phyloP scores from a whole-genome alignment of 2,888 invertebrate genomes.

The Xanthorhoe spadicearia region DNA sequence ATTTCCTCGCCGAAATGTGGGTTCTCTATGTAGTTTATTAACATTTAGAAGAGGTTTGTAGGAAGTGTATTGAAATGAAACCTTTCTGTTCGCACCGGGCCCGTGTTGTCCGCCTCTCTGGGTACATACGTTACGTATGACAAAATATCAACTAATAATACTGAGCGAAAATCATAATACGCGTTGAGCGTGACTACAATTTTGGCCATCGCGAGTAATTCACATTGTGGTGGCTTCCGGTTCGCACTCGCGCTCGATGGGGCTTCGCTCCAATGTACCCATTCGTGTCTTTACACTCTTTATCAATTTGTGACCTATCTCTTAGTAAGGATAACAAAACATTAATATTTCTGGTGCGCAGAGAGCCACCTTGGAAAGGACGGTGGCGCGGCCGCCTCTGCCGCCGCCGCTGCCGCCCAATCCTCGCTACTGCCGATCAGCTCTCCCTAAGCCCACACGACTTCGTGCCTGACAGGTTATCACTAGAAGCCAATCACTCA shows the following conservation, averaged over 20 bases:
- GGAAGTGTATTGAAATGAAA: conserved; percentile 53
- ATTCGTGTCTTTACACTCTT: conserved; percentile 22
- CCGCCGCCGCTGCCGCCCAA: conserved; percentile 1
- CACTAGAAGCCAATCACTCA: conserved; percentile 4
- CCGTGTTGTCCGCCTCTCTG: conserved; percentile 62
- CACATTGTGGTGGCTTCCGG: conserved; percentile 50
- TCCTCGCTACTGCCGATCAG: conserved; percentile 9
- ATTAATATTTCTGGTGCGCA: conserved; percentile 9
- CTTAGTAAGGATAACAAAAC: conserved; percentile 1
- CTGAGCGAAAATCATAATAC: conserved; percentile 79
- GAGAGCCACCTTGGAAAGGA: not conserved
- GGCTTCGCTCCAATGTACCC: conserved; percentile 40
- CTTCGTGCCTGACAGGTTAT: conserved; percentile 16
- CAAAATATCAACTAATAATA: conserved; percentile 73
- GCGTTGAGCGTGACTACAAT: conserved; percentile 74
- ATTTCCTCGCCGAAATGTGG: conserved; percentile 72
- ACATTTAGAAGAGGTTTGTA: conserved; percentile 47
- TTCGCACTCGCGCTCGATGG: conserved; percentile 43
- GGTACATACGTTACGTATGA: conserved; percentile 57
- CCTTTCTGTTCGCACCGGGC: conserved; percentile 65
- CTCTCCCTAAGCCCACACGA: conserved; percentile 13
- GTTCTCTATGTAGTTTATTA: conserved; percentile 56
- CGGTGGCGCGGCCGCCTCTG: not conserved
- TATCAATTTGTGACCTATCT: conserved; percentile 11
- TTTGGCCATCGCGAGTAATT: conserved; percentile 80